Evolutionary conservation across 2,888 invertebrate genomes (phyloP), one percentile per base, ranked within the genome.

Genomic region (Athalia cordata): DNA sequence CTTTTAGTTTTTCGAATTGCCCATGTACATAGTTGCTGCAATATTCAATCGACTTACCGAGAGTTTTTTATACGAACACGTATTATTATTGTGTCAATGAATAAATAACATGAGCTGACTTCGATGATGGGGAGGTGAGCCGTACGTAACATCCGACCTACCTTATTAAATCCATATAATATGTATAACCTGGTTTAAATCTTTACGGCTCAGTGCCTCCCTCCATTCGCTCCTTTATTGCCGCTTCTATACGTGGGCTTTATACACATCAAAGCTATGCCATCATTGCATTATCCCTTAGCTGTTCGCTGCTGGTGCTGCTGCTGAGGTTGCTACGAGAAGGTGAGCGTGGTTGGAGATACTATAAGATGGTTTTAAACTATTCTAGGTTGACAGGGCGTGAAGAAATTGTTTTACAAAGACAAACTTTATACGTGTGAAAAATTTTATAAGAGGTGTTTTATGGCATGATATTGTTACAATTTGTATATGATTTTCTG

Each of bases 341-440:
- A 29, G 2, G 29, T 29, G 2, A 29, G 29, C 29, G 2, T 29
- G 29, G 29, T 29, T 29, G 0, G 29, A 29, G 29, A 29, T 2
- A 29, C 29, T 29, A 29, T 29, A 29, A 29, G 29, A 29, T 2
- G 29, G 29, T 29, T 0, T 29, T 29, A 29, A 29, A 29, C 29
- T 29, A 29, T 43, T 68, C 52, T 55, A 11, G 72, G 52, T 47
- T 59, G 59, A 59, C 72, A 57, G 72, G 72, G 72, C 43, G 72
- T 45, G 52, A 59, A 47, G 47, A 72, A 70, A 59, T 59, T 72
- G 45, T 68, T 68, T 43, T 55, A 68, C 68, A 43, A 82, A 67
- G 77, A 70, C 47, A 75, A 78, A 52, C 74, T 80, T 78, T 66
- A 47, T n/a, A 15, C 68, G 52, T 11, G 55, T 50, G 50, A 29